Percentiles rank a stretch among this genome's conserved stretches.
Conservation (phyloP, 23 tunicate genomes). For the Trididemnum clinides region DNA sequence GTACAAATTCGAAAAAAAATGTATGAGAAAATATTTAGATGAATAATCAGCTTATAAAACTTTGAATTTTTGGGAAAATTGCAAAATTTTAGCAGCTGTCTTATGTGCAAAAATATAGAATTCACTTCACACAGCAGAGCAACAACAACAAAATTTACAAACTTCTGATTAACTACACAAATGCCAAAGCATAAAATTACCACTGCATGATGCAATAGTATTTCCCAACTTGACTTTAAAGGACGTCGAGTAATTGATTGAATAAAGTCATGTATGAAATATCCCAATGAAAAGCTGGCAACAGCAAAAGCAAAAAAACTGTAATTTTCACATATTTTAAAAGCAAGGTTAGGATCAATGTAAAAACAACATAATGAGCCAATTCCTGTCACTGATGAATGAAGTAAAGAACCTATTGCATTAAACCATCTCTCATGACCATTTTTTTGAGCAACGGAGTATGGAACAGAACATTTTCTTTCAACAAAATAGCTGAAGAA, state of each 20-base stretch:
- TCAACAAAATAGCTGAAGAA: not conserved
- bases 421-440: conserved; percentile 52
- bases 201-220: conserved; percentile 72
- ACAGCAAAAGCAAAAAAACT: not conserved
- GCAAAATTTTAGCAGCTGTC: conserved; percentile 62
- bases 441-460: not conserved
- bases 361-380: conserved; percentile 57
- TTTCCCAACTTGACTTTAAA: conserved; percentile 62
- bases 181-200: conserved; percentile 75
- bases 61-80: not conserved
- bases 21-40: conserved; percentile 60
- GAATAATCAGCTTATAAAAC: conserved; percentile 50
- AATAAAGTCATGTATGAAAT: conserved; percentile 73
- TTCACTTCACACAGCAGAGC: conserved; percentile 78
- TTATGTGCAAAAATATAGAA: conserved; percentile 72
- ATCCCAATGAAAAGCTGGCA: conserved; percentile 48
- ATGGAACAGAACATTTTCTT: not conserved
- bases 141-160: conserved; percentile 64
- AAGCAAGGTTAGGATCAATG: conserved; percentile 37
- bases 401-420: conserved; percentile 62
- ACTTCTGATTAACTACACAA: conserved; percentile 38
- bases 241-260: not conserved
- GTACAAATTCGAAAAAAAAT: conserved; percentile 70
- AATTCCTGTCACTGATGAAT: conserved; percentile 62
- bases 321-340: conserved; percentile 18